phyloP scores from a whole-genome alignment of 2,113 vertebrate genomes.

The Phylloscopus trochiloides region DNA sequence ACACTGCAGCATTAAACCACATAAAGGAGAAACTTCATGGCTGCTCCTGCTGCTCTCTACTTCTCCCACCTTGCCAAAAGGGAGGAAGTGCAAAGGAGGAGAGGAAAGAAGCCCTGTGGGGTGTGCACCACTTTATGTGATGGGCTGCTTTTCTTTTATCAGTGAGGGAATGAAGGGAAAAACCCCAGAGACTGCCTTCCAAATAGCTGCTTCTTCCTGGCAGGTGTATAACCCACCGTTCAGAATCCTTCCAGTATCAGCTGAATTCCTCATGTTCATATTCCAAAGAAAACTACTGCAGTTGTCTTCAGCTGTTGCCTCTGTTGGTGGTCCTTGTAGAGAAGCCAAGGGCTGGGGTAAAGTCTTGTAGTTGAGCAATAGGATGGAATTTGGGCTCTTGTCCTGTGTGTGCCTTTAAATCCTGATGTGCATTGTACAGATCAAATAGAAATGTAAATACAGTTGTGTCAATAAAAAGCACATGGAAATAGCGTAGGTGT shows the following conservation, averaged over 20 bases:
- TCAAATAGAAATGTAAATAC: neutral
- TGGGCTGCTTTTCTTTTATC: neutral
- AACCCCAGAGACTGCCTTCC: neutral
- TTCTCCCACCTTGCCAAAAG: neutral
- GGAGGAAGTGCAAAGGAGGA: neutral
- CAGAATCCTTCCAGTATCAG: neutral
- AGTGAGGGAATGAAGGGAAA: neutral
- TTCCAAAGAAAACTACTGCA: neutral
- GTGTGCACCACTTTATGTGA: neutral
- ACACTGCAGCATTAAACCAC: neutral
- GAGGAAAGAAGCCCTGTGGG: neutral
- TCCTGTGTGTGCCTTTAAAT: neutral
- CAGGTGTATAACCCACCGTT: neutral
- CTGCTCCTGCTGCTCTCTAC: neutral
- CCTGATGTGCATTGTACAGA: neutral
- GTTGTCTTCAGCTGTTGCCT: constrained; percentile 13
- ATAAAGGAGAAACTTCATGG: neutral
- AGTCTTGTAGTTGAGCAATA: neutral
- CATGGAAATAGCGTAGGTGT: neutral
- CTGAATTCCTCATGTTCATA: neutral
- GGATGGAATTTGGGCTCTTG: neutral
- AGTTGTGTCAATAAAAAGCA: neutral
- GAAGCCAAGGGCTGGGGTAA: neutral
- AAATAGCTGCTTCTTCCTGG: neutral
- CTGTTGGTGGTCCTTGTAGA: neutral